Evolutionary conservation across 2,797 vertebrate species (phyloP), one percentile per base, ranked within the genome.

Genomic region (Syngnathus rostellatus): DNA sequence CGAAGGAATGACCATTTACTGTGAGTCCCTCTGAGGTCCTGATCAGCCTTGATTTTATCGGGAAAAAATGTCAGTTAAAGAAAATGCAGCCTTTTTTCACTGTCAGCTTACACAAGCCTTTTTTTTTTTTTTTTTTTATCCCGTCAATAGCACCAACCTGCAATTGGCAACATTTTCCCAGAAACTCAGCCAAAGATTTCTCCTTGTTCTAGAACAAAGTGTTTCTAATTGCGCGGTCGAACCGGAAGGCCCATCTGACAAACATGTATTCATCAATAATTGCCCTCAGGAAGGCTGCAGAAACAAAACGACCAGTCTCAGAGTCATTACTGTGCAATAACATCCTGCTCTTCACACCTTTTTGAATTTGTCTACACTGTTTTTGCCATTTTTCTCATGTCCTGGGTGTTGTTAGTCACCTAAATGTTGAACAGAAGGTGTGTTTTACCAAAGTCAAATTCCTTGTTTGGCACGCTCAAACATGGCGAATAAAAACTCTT

Each of bases 131-230:
- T 31, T 31, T 31, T 31, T 31, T 31, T 31, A 76, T 77, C 62
- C 65, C 68, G 51, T 72, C 73, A 45, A 67, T 40, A 14, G 38
- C 72, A 68, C 73, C 73, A 72, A 78, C 76, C 81, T 80, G 75
- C 82, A 88, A 88, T 87, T 90, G 89, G 90, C 90, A 92, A 90
- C 31, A 31, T 31, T 91, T 91, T 85, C 84, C 78, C 83, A 77
- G 81, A 82, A 46, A 72, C 78, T 70, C 71, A 75, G 78, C 45
- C 83, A 86, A 83, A 85, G 81, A 86, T 87, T 80, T 80, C 86
- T 81, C 72, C 78, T 78, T 80, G 88, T 85, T 81, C 77, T 76
- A 77, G 76, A 83, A 84, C 84, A 81, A 85, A 90, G 84, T 81
- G 77, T 74, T 80, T 80, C 79, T 92, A 90, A 92, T 90, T 91